A percentile compares a stretch with the other conserved stretches of the same genome.
These are phyloP conservation scores for Melanocharis versteri DNA, from an alignment of 2,113 vertebrate species.

Conservation along the genomic window DNA sequence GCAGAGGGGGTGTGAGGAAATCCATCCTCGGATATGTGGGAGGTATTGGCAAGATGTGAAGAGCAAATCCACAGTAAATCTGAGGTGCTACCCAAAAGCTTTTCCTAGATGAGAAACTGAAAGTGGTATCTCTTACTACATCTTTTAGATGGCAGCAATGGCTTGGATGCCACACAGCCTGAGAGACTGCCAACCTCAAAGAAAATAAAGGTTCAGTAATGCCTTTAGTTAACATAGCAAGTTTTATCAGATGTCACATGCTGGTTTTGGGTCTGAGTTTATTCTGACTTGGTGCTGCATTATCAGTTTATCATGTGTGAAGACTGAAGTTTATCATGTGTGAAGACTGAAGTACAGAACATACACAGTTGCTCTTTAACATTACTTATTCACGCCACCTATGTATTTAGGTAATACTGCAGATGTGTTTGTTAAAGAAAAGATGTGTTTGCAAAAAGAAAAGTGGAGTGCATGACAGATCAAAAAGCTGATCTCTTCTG, in stretches of 20 bases:
- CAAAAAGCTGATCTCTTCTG: neutral
- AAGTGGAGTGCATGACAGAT: neutral
- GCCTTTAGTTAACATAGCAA: neutral
- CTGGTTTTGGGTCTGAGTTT: neutral
- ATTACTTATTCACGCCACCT: neutral
- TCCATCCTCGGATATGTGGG: neutral
- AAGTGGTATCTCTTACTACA: neutral
- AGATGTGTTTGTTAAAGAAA: neutral
- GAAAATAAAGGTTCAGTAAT: neutral
- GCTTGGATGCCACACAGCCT: neutral
- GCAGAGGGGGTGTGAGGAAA: neutral
- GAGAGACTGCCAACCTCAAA: neutral
- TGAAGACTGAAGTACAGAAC: neutral
- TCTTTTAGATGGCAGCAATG: neutral
- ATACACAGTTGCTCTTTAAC: neutral
- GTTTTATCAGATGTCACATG: neutral
- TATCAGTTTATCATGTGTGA: neutral
- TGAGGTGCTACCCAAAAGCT: neutral
- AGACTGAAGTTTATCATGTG: neutral
- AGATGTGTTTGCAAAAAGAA: neutral
- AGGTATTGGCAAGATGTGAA: neutral
- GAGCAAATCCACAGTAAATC: neutral
- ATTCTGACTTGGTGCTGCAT: neutral
- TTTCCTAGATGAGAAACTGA: neutral
- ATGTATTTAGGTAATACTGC: neutral